phyloP scores from a whole-genome alignment of 1,140 invertebrate genomes.

The Hermetia illucens region DNA sequence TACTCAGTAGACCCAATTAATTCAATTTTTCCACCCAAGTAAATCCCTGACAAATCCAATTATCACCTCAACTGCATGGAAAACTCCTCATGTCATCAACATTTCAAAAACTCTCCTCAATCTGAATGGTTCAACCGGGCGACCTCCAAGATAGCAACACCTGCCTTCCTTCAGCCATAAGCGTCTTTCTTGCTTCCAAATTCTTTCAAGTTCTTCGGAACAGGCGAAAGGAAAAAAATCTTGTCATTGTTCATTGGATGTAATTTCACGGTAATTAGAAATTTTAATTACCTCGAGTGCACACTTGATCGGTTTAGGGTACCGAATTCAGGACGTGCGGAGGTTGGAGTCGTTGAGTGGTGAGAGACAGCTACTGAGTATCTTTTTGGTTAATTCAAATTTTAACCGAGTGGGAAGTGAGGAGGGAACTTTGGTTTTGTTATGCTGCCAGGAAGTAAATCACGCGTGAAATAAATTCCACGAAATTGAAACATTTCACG shows the following conservation, averaged over 20 bases:
- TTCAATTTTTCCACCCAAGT: no score
- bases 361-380: no score
- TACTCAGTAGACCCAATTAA: no score
- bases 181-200: no score
- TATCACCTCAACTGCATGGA: not conserved
- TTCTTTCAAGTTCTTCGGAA: not conserved
- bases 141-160: not conserved
- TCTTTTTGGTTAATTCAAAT: no score
- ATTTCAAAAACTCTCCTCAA: not conserved
- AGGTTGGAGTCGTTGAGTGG: no score
- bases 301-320: not conserved
- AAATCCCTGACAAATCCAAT: constrained; percentile 1
- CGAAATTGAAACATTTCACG: not conserved
- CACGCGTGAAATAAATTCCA: not conserved
- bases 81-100: not conserved
- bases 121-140: not conserved
- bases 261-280: not conserved
- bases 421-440: no score
- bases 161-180: not conserved
- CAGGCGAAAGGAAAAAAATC: not conserved
- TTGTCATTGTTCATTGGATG: not conserved
- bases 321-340: no score
- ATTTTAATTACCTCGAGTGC: not conserved
- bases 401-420: no score
- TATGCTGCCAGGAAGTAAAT: not conserved